Evolutionary conservation across 1,140 invertebrate genomes (phyloP), one percentile per base, ranked within the genome.

Genomic region (Magallana gigas): DNA sequence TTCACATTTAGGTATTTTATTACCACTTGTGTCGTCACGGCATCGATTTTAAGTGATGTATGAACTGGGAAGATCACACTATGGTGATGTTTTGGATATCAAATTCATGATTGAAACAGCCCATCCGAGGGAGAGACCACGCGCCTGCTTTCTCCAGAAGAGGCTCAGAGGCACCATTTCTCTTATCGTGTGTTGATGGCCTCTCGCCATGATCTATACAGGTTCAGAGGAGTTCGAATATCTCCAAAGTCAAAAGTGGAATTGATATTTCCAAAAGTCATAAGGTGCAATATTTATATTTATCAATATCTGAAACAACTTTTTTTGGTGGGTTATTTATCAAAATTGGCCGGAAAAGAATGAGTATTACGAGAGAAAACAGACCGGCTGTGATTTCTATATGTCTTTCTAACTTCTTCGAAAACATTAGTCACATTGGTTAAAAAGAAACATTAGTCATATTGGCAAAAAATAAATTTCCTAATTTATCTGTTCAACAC

Each of bases 41-140:
- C 68, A 76, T 76, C 36, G 68, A 76, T 76, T 76, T 76, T 76
- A 18, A 76, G 23, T 62, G 68, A 76, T 36, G 23, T 76, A 76
- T 76, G 68, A 76, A 29, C 36, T 29, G 23, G 68, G 68, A 76
- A 76, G 68, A 76, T 76, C 23, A 76, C 68, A 36, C 68, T 76
- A 29, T 76, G 12, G 68, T 29, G 68, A 76, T 76, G 68, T 76
- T 76, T 76, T 76, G 68, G 68, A 76, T 76, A 76, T 76, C 68
- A 76, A 76, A 76, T 76, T 11, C 68, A 76, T 76, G 68, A 76
- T 76, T 76, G 23, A 76, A 76, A 76, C 23, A 76, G 29, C 68
- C 68, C 68, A 76, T 76, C 23, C 68, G 68, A 76, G 23, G 23
- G 68, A 76, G 23, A 76, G 68, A 36, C 68, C 68, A 76, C 6